phyloP scores from a whole-genome alignment of 2,113 vertebrate genomes.

The Protomyctophum bolini region DNA sequence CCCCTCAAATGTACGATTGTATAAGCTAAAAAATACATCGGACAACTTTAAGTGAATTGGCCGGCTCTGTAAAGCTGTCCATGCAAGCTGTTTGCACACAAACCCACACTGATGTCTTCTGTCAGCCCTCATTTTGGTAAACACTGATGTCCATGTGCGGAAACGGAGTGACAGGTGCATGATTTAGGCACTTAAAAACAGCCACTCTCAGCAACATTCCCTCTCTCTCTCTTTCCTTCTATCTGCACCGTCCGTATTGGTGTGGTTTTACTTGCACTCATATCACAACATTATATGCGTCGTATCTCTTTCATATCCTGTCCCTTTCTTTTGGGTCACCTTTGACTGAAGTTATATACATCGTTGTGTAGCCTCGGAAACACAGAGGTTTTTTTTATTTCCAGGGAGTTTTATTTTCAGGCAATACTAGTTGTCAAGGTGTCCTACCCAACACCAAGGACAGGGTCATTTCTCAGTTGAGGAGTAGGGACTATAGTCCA shows the following conservation, averaged over 20 bases:
- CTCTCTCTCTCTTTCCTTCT: constrained; percentile 70
- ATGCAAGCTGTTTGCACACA: constrained; percentile 71
- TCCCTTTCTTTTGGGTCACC: constrained; percentile 15
- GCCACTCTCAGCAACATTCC: constrained; percentile 86
- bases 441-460: no score
- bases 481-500: no score
- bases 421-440: no score
- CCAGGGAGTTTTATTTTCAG: no score
- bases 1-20: constrained; percentile 39
- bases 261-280: constrained; percentile 43
- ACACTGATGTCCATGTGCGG: constrained; percentile 86
- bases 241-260: constrained; percentile 36
- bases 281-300: constrained; percentile 56
- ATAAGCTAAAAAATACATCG: constrained; percentile 56
- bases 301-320: constrained; percentile 47
- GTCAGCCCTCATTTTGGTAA: constrained; percentile 89
- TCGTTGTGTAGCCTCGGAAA: constrained; percentile 2
- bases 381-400: no score
- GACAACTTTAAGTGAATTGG: constrained; percentile 20
- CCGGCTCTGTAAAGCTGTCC: constrained; percentile 53
- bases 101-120: constrained; percentile 73
- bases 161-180: constrained; percentile 90
- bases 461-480: no score
- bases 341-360: constrained; percentile 42
- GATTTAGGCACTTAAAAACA: constrained; percentile 88